Conservation (phyloP, 2,113 vertebrate species). For the Arvicanthis niloticus region DNA sequence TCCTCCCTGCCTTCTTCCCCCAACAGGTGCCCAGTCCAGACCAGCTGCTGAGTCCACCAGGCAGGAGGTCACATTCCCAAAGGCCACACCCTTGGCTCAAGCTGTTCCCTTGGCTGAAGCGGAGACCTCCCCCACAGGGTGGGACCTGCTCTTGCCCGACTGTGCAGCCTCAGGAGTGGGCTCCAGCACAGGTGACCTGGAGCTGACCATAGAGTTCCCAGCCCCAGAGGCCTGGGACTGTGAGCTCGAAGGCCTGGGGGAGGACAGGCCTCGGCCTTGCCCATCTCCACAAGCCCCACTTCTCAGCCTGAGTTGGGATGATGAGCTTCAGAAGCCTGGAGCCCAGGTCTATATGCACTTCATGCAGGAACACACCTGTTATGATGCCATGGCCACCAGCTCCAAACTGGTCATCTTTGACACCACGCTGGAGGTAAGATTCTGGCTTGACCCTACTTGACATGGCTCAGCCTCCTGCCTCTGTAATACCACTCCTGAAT, state of each 20-base stretch:
- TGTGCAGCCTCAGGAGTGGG: background rate
- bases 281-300: conserved; percentile 1
- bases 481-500: background rate
- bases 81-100: conserved; percentile 64
- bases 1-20: background rate
- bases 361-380: conserved; percentile 95
- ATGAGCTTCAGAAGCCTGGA: conserved; percentile 84
- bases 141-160: conserved; percentile 12
- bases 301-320: conserved; percentile 79
- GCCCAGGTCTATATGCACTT: conserved; percentile 94
- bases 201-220: conserved; percentile 26
- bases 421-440: conserved; percentile 91
- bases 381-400: conserved; percentile 96
- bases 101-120: background rate
- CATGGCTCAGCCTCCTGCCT: rapidly evolving
- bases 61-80: conserved; percentile 66
- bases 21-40: conserved; percentile 46
- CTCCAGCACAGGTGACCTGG: background rate
- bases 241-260: conserved; percentile 8
- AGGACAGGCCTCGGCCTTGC: conserved; percentile 22
- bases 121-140: conserved; percentile 5
- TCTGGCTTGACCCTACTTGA: background rate
- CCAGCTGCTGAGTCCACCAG: conserved; percentile 63
- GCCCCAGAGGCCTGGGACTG: background rate
- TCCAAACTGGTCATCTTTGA: conserved; percentile 97